Evolutionary conservation across 2,113 vertebrate genomes (phyloP).

Genomic region (Amphiprion ocellaris): DNA sequence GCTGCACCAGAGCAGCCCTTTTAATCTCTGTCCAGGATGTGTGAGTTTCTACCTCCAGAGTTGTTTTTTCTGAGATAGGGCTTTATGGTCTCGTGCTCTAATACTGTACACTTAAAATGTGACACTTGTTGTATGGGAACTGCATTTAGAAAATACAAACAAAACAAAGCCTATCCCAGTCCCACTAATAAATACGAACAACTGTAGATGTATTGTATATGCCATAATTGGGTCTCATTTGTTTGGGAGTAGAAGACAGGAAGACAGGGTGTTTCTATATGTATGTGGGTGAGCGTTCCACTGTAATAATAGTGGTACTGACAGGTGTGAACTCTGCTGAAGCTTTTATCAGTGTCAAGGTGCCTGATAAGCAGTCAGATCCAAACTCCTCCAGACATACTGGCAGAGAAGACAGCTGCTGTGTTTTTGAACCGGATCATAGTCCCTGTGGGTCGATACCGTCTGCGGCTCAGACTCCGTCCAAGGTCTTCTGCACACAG

Average conservation of each 20-base stretch:
- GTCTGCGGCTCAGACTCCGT: slow-evolving; percentile 35
- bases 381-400: slow-evolving; percentile 6
- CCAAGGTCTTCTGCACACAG: slow-evolving; percentile 33
- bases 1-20: slow-evolving; percentile 9
- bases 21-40: slow-evolving; percentile 30
- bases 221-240: neutral
- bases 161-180: neutral
- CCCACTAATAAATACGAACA: too few species aligned
- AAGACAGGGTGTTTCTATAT: neutral
- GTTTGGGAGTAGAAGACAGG: neutral
- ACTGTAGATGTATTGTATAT: neutral
- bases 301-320: neutral
- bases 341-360: slow-evolving; percentile 26
- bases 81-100: neutral
- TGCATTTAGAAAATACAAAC: neutral
- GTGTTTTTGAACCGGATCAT: slow-evolving; percentile 38
- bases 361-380: slow-evolving; percentile 31
- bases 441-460: slow-evolving; percentile 40
- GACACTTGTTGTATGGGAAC: neutral
- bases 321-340: neutral
- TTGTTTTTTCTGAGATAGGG: neutral
- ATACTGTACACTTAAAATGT: neutral
- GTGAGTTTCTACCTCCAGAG: neutral
- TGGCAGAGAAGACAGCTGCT: slow-evolving; percentile 31
- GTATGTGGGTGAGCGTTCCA: neutral